Conservation (phyloP, 2,888 invertebrate genomes). For the Chalcis sispes region DNA sequence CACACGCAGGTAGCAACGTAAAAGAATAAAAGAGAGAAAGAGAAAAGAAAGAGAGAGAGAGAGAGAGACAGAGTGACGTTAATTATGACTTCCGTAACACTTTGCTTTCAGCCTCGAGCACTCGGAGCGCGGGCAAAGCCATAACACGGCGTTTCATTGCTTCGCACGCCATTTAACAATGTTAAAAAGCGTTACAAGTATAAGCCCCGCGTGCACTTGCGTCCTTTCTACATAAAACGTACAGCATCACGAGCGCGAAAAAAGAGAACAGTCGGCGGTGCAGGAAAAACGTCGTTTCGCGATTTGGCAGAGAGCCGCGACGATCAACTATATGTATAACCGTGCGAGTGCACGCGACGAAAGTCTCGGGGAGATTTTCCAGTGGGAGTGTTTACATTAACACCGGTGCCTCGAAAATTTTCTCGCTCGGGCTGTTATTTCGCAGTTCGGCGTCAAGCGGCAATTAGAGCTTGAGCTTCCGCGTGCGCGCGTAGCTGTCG, state of each 20-base stretch:
- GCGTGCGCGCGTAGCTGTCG: too few relatives aligned
- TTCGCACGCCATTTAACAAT: slow-evolving; percentile 42
- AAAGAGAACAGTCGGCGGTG: not conserved
- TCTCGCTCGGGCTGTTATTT: too few relatives aligned
- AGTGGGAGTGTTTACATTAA: too few relatives aligned
- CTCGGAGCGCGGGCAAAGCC: slow-evolving; percentile 4
- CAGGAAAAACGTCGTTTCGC: not conserved
- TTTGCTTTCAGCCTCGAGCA: slow-evolving; percentile 25
- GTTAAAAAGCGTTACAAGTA: slow-evolving; percentile 45
- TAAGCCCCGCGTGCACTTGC: not conserved
- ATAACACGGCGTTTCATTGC: slow-evolving; percentile 43
- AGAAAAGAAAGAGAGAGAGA: not conserved
- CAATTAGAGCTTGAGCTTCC: too few relatives aligned
- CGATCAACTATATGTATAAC: slow-evolving; percentile 32
- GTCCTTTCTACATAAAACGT: too few relatives aligned
- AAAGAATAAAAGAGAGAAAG: not conserved
- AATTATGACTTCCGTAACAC: slow-evolving; percentile 58
- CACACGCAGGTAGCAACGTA: not conserved
- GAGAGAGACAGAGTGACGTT: slow-evolving; percentile 23
- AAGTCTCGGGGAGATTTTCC: too few relatives aligned
- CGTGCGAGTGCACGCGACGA: too few relatives aligned
- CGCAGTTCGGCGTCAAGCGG: too few relatives aligned
- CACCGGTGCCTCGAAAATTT: too few relatives aligned
- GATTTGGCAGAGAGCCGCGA: slow-evolving; percentile 37
- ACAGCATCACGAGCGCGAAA: not conserved